Base-by-base conservation (phyloP, 2,888 invertebrate species). In the Bembecia ichneumoniformis region DNA sequence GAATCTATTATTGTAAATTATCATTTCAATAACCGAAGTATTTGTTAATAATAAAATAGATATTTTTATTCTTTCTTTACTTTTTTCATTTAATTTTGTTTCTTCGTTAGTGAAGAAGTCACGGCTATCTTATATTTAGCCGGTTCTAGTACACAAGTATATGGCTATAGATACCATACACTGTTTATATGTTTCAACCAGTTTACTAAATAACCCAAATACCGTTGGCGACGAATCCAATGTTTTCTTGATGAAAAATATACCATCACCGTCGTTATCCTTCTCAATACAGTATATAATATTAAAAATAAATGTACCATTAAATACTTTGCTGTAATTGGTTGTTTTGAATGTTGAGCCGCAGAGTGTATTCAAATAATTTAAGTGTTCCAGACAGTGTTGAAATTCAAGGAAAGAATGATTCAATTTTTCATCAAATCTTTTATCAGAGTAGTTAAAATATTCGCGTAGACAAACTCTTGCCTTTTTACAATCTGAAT, bases 351-450 rank as follows among this genome's bases (percentile, higher is more conserved):
- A 70, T 0, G 66, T 56, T 2, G 48, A 51, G 0, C 71, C 74
- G 50, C 75, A 75, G 3, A 75, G 43, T 3, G 34, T 54, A 43
- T 75, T 75, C 48, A 75, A 57, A 51, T 62, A 48, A 55, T 75
- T 72, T 44, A 75, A 47, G 2, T 68, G 60, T 3, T 55, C 14
- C 1, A 75, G 49, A 48, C 71, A 71, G 43, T 58, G 60, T 17
- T 72, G 64, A 9, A 72, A 64, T 47, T 73, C 65, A 0, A 58
- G 49, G 5, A 71, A 54, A 0, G 58, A 58, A 46, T 63, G 60
- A 14, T 61, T 13, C 2, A 52, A 10, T 16, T 58, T 49, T 4
- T 28, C 48, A 43, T 62, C 48, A n/a, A 60, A 66, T 15, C 64
- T 63, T 4, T 7, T 4, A 7, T 13, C 11, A 0, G 47, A 14